Conservation (phyloP, 2,113 vertebrate species). For the Alethe castanea region DNA sequence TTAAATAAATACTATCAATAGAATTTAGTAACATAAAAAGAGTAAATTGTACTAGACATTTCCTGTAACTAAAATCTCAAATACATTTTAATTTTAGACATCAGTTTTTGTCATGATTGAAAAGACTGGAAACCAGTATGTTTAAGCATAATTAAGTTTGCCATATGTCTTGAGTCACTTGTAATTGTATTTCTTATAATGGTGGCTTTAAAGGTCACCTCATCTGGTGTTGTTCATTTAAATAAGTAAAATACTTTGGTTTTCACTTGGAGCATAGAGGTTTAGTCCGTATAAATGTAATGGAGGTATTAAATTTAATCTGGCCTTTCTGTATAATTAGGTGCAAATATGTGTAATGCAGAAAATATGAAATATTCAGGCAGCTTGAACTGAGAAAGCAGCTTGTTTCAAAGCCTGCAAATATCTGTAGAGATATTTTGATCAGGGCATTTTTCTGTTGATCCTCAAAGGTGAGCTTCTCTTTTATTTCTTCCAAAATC, state of each 20-base stretch:
- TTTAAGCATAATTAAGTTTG: slow-evolving; percentile 52
- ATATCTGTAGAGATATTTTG: background rate
- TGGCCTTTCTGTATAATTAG: background rate
- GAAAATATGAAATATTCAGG: background rate
- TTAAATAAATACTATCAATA: background rate
- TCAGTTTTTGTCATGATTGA: slow-evolving; percentile 27
- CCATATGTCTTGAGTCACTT: slow-evolving; percentile 52
- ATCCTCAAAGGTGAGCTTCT: background rate
- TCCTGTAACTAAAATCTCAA: background rate
- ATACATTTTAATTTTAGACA: background rate
- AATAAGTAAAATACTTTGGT: background rate
- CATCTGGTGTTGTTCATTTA: slow-evolving; percentile 10
- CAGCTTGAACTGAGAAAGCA: background rate
- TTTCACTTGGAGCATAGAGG: background rate
- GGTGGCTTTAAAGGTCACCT: slow-evolving; percentile 59
- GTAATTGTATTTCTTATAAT: slow-evolving; percentile 39
- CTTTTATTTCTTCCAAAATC: background rate
- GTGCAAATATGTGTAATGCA: background rate
- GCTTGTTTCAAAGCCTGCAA: background rate
- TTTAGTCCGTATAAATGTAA: background rate
- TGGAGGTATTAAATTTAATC: background rate
- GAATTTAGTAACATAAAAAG: background rate
- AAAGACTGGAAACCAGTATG: slow-evolving; percentile 21
- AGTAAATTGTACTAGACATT: background rate
- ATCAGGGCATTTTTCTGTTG: background rate